Evolutionary conservation across 2,888 invertebrate species (phyloP), one percentile per base, ranked within the genome.

Genomic region (Acrocera orbiculus): DNA sequence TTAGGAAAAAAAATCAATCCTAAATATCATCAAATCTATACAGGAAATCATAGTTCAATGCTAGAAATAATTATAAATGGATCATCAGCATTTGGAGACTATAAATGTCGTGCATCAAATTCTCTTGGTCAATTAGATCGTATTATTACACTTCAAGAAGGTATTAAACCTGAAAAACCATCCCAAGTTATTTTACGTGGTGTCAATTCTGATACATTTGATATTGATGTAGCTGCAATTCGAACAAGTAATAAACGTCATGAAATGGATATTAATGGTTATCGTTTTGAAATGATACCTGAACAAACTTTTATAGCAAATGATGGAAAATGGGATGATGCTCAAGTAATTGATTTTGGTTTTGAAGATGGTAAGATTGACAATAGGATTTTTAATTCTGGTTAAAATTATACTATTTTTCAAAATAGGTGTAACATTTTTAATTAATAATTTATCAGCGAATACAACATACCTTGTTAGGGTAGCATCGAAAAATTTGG

Each of bases 41-140:
- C 47, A 37, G 53, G 53, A 17, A 46, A 47, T 38, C 53, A 54
- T 41, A 48, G 48, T 40, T 59, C 61, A 6, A 47, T 50, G 4
- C 40, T 61, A 20, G 53, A 53, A 26, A 46, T 60, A 22, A 44
- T 41, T 27, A 54, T 56, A 10, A 47, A 42, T 20, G 54, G 57
- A 37, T 42, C 42, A 15, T 50, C 46, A 5, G 53, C 54, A 6
- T 66, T 66, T 39, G 68, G 65, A 15, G 61, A 58, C 32, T 71
- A 70, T 51, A 59, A 59, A 31, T 71, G 71, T 47, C 58, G 55
- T 27, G 69, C 66, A 2, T 50, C 53, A 37, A 71, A 71, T 46
- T 52, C 51, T 28, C 47, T 65, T 41, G 70, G 70, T 13, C 52
- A 52, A 28, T 51, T 67, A 30, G 64, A 66, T 40, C 60, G 64